phyloP scores from a whole-genome alignment of 2,113 vertebrate species.

The Paramormyrops kingsleyae region DNA sequence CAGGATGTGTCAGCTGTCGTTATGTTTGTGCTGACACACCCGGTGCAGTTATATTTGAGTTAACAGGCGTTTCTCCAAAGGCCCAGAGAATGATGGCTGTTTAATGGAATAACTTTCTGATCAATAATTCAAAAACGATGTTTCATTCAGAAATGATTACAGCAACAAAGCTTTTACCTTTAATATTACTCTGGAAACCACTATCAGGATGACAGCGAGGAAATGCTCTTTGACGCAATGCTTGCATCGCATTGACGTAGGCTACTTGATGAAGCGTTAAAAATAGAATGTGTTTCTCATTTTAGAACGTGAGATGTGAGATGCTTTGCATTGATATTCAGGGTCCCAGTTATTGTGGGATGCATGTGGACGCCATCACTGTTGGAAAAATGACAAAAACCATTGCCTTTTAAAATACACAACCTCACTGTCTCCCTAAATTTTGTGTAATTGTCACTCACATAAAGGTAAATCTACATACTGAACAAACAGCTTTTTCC shows the following conservation, averaged over 20 bases:
- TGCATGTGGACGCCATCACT: not conserved
- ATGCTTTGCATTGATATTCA: not conserved
- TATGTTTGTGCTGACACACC: not conserved
- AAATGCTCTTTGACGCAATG: not conserved
- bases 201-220: not conserved
- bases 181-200: not conserved
- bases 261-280: not conserved
- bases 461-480: not conserved
- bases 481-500: not conserved
- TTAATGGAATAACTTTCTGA: not conserved
- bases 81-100: not conserved
- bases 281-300: not conserved
- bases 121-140: not conserved
- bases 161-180: not conserved
- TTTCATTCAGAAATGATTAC: not conserved
- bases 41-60: not conserved
- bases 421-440: not conserved
- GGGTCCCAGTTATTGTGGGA: not conserved
- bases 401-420: not conserved
- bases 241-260: not conserved
- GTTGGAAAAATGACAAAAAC: not conserved
- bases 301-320: not conserved
- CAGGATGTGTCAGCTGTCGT: not conserved
- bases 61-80: not conserved
- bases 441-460: not conserved